A percentile compares a stretch with the other conserved stretches of the same genome.
phyloP scores from a whole-genome alignment of 2,888 invertebrate species.

The Iselma pallidipennis region DNA sequence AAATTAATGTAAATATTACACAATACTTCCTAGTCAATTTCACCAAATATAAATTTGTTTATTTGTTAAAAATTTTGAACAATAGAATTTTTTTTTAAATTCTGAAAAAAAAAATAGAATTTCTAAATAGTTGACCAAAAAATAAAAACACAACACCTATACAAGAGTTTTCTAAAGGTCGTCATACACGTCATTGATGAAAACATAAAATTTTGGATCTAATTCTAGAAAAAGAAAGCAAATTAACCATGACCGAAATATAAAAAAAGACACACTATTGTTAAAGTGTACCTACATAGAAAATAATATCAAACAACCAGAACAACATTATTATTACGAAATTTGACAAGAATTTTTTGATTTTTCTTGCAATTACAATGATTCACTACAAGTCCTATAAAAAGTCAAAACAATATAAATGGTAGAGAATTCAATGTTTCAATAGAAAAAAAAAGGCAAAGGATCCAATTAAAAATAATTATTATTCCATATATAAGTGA shows the following conservation, averaged over 20 bases:
- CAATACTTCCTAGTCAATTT: not conserved
- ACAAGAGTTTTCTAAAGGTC: slow-evolving; percentile 7
- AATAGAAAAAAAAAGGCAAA: not conserved
- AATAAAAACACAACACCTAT: not conserved
- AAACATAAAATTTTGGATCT: slow-evolving; percentile 12
- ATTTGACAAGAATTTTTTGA: not conserved
- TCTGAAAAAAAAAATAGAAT: too few relatives aligned
- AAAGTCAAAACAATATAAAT: too few relatives aligned
- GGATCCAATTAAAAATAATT: slow-evolving; percentile 11
- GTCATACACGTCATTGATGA: slow-evolving; percentile 2
- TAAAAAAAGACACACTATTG: slow-evolving; percentile 7
- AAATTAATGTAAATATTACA: not conserved
- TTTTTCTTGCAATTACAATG: too few relatives aligned
- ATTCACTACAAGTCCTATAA: too few relatives aligned
- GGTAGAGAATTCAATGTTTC: not conserved
- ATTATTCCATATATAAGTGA: slow-evolving; percentile 4
- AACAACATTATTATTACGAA: not conserved
- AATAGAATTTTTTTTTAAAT: too few relatives aligned
- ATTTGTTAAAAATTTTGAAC: not conserved
- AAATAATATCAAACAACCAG: not conserved
- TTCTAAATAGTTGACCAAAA: not conserved
- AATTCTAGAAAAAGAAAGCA: slow-evolving; percentile 1
- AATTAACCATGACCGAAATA: slow-evolving; percentile 26
- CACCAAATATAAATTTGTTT: not conserved
- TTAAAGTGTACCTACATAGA: not conserved